Base-by-base conservation (phyloP, 2,888 invertebrate species). In the Sclerodermus sp. region DNA sequence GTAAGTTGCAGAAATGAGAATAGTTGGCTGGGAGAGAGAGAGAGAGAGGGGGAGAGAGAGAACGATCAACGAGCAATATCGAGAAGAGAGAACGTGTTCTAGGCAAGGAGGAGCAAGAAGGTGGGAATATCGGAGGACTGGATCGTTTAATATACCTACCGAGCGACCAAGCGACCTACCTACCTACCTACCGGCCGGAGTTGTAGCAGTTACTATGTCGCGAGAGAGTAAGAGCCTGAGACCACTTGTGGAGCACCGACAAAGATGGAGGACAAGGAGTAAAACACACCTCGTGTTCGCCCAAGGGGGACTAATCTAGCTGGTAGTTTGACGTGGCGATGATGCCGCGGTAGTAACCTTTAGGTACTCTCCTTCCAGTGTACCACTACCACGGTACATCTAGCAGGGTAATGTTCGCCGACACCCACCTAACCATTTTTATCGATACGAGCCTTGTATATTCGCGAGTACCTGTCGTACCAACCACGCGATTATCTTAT, bases 81-180 rank as follows among this genome's bases (percentile, higher is more conserved):
- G n/a, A n/a, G n/a, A n/a, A n/a, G n/a, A n/a, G n/a, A n/a, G n/a
- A n/a, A n/a, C n/a, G n/a, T n/a, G n/a, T n/a, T n/a, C n/a, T n/a
- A n/a, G n/a, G n/a, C n/a, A 23, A 23, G 8, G 8, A 23, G 23
- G 8, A 8, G 8, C 23, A 23, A 8, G 8, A 8, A 5, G 8
- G 8, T 23, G 23, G 4, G 8, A 8, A 23, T 3, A 5, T 36
- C 5, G 30, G 44, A 38, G 38, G 65, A 64, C 62, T 62, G 62
- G 64, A 71, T 71, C 69, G 66, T 73, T 71, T 70, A 70, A 73
- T 73, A 69, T 72, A 68, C 64, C 65, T 67, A 68, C 59, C 59
- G 58, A 57, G 61, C 64, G 61, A 60, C 64, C 64, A 60, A 64
- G 53, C 62, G 61, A 63, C 63, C 63, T 64, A 63, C 64, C 62